Percentiles rank a stretch among this genome's conserved stretches.
phyloP scores from a whole-genome alignment of 2,113 vertebrate genomes.

The Myotis yumanensis region DNA sequence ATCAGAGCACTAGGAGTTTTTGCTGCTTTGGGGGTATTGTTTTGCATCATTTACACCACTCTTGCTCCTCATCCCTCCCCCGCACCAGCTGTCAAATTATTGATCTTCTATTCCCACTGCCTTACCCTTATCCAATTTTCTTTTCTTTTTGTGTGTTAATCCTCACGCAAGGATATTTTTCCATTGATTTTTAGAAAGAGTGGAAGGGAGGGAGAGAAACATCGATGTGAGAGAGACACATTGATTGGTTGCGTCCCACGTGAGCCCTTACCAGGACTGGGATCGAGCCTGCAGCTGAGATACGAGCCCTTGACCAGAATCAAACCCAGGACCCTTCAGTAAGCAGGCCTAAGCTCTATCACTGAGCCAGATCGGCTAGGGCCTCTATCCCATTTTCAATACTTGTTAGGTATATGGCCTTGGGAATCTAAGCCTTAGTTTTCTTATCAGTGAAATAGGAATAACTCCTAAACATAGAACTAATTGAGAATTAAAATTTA shows the following conservation, averaged over 20 bases:
- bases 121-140: neutral
- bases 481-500: constrained; percentile 51
- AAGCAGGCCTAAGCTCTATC: no score
- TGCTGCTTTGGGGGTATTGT: neutral
- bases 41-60: neutral
- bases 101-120: neutral
- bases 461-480: neutral
- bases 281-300: no score
- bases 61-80: neutral
- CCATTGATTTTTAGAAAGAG: no score
- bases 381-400: neutral
- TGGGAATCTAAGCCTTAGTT: constrained; percentile 10
- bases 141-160: no score
- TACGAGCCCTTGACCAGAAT: no score
- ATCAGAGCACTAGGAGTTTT: neutral
- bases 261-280: no score
- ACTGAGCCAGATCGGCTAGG: no score
- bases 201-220: no score
- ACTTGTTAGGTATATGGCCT: neutral
- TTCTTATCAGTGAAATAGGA: constrained; percentile 4
- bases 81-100: neutral
- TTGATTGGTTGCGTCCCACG: no score
- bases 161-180: no score
- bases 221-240: no score
- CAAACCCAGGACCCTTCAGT: no score